Evolutionary conservation across 1,140 invertebrate genomes (phyloP).

Genomic region (Paramacrobiotus metropolitanus): DNA sequence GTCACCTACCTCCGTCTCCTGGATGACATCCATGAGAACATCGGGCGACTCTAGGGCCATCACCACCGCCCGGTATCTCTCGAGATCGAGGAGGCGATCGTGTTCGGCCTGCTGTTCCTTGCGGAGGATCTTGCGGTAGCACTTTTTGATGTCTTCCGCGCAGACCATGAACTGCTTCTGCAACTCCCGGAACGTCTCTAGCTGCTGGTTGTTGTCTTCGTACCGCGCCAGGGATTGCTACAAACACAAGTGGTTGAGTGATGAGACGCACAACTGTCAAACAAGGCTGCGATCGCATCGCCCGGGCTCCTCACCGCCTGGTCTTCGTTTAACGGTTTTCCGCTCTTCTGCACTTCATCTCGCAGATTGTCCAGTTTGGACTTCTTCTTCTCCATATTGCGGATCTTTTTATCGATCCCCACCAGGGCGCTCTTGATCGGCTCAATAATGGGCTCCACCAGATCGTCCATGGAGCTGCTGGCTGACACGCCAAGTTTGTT

Average conservation of each 20-base stretch:
- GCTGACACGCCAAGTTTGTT: too few species aligned
- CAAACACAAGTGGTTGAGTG: neutral
- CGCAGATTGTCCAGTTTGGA: neutral
- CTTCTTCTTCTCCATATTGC: slow-evolving; percentile 2
- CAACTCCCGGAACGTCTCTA: neutral
- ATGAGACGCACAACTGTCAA: neutral
- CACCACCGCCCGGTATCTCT: neutral
- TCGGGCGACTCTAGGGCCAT: neutral
- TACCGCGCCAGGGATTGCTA: neutral
- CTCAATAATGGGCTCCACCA: neutral
- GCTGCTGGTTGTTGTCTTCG: neutral
- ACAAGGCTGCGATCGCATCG: neutral
- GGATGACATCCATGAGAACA: neutral
- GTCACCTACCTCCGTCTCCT: too few species aligned
- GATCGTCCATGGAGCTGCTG: neutral
- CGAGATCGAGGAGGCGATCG: neutral
- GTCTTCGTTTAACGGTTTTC: slow-evolving; percentile 1
- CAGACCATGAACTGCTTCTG: neutral
- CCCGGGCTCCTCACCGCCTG: neutral
- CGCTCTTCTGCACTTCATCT: neutral
- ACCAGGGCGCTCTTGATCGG: neutral
- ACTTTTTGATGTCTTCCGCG: neutral
- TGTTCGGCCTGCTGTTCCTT: neutral
- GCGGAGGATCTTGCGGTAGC: neutral
- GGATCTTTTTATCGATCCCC: neutral